Percentiles rank a stretch among this genome's conserved stretches.
Evolutionary conservation across 35 echinoderm and acorn worm species (phyloP).

Genomic region (Nesometra sesokonis): DNA sequence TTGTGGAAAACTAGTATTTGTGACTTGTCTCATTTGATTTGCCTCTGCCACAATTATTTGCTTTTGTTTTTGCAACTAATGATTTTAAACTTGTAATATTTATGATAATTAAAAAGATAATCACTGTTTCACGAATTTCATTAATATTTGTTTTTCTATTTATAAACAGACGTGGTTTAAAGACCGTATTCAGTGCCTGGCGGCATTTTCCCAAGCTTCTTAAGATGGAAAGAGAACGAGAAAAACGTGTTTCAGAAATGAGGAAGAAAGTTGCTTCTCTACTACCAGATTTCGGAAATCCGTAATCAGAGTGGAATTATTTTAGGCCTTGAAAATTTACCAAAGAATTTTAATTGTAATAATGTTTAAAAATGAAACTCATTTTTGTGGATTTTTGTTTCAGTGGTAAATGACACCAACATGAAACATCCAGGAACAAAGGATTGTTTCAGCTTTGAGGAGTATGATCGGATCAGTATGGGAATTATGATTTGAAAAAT

Average conservation of each 20-base stretch:
- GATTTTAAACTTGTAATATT: not conserved
- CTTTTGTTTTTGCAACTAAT: no score
- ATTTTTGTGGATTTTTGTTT: no score
- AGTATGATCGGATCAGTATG: no score
- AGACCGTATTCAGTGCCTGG: constrained; percentile 53
- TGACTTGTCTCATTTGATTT: no score
- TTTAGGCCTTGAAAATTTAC: not conserved
- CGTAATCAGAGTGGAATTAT: not conserved
- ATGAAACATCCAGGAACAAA: no score
- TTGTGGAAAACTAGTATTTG: no score
- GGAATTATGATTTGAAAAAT: no score
- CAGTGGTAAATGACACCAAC: no score
- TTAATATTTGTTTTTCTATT: constrained; percentile 1
- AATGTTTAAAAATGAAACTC: no score
- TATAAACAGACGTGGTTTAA: constrained; percentile 57
- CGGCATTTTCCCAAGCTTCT: constrained; percentile 63
- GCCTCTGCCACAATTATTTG: no score
- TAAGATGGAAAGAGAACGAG: constrained; percentile 51
- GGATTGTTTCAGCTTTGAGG: no score
- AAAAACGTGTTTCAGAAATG: constrained; percentile 52
- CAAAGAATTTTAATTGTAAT: not conserved
- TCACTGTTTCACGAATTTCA: not conserved
- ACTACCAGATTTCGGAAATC: constrained; percentile 68
- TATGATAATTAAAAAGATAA: no score
- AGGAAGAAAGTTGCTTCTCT: constrained; percentile 82